A percentile compares a stretch with the other conserved stretches of the same genome.
Conservation (phyloP, 2,888 invertebrate species). For the Drosophila rellima region DNA sequence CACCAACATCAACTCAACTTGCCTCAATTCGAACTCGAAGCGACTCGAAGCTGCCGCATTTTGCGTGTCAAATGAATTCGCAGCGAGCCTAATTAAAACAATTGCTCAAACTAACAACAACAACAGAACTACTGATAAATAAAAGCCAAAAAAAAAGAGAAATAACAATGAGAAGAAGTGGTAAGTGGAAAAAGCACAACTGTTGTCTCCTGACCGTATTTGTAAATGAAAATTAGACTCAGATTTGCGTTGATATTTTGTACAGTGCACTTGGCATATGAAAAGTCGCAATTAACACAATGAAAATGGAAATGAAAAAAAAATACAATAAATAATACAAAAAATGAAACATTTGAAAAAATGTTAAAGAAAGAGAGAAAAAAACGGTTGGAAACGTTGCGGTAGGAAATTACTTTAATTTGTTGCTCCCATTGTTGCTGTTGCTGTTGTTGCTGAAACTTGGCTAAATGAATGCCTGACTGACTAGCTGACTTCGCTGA, state of each 20-base stretch:
- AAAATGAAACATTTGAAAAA: conserved; percentile 38
- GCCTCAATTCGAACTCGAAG: neutral
- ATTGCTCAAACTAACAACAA: conserved; percentile 48
- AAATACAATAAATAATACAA: conserved; percentile 20
- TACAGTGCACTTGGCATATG: conserved; percentile 70
- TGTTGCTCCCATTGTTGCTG: conserved; percentile 69
- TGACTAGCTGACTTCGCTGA: conserved; percentile 63
- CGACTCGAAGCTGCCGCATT: conserved; percentile 32
- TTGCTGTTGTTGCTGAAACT: conserved; percentile 60
- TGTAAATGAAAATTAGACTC: conserved; percentile 27
- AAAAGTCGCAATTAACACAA: conserved; percentile 72
- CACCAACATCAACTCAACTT: conserved; percentile 27
- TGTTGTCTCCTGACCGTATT: conserved; percentile 25
- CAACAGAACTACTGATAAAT: conserved; percentile 5
- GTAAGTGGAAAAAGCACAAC: conserved; percentile 44
- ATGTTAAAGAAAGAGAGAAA: conserved; percentile 28
- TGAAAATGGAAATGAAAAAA: too few species aligned
- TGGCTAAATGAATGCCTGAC: conserved; percentile 79
- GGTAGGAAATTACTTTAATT: conserved; percentile 82
- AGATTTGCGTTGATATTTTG: conserved; percentile 50
- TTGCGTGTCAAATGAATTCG: conserved; percentile 63
- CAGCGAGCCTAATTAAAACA: conserved; percentile 65
- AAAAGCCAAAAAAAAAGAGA: conserved; percentile 7
- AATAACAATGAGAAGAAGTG: conserved; percentile 12
- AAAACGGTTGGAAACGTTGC: conserved; percentile 65